These are phyloP conservation scores for Mythimna ferrago DNA, from an alignment of 2,888 invertebrate genomes.

Conservation along the genomic window DNA sequence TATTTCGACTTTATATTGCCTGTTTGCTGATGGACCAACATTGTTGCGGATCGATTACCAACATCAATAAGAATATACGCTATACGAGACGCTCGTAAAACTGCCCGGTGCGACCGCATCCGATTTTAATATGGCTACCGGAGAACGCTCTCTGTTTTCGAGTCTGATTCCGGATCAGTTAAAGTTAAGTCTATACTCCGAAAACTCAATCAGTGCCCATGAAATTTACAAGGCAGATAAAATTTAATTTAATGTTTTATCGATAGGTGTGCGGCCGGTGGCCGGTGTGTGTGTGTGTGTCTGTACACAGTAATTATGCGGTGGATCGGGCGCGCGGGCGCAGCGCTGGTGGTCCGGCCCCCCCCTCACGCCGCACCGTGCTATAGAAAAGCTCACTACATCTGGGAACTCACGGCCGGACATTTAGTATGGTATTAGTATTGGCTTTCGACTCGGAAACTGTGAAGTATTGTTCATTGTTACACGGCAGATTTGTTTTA, in stretches of 20 bases:
- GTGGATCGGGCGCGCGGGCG: conserved; percentile 85
- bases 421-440: conserved; percentile 76
- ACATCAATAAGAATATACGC: conserved; percentile 63
- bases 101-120: conserved; percentile 73
- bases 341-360: conserved; percentile 87
- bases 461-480: conserved; percentile 73
- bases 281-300: conserved; percentile 80
- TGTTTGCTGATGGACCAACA: conserved; percentile 74
- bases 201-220: conserved; percentile 86
- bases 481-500: conserved; percentile 66
- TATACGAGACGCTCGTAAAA: conserved; percentile 58
- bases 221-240: conserved; percentile 89
- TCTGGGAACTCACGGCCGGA: conserved; percentile 84
- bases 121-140: conserved; percentile 83
- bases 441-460: conserved; percentile 72
- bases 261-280: conserved; percentile 77
- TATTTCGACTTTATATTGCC: conserved; percentile 69
- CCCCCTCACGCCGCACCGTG: conserved; percentile 68
- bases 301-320: conserved; percentile 89
- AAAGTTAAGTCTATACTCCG: conserved; percentile 70
- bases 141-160: conserved; percentile 67
- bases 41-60: conserved; percentile 71
- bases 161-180: conserved; percentile 63
- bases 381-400: conserved; percentile 79
- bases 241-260: conserved; percentile 88